Evolutionary conservation across 2,888 invertebrate species (phyloP).

Genomic region (Nineta flava): DNA sequence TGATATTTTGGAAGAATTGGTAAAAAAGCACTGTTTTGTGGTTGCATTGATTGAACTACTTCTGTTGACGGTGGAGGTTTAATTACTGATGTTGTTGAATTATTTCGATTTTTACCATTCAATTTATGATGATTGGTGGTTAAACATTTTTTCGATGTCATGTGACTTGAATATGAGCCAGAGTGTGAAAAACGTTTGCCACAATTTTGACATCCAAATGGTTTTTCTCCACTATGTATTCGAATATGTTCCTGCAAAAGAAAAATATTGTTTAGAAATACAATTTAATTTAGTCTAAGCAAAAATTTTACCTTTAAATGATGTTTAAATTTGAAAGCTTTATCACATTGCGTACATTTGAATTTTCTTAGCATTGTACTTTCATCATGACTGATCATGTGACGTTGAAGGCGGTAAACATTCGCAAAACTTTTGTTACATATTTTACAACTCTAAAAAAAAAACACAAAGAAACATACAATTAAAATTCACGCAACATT

Average conservation of each 20-base stretch:
- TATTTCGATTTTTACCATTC: slow-evolving; percentile 27
- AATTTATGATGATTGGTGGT: slow-evolving; percentile 66
- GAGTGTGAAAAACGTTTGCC: slow-evolving; percentile 98
- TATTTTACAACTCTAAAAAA: slow-evolving; percentile 82
- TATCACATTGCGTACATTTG: slow-evolving; percentile 94
- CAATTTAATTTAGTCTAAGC: background rate
- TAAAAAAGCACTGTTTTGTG: slow-evolving; percentile 46
- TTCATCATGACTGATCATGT: slow-evolving; percentile 98
- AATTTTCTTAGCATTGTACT: slow-evolving; percentile 90
- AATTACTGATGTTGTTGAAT: background rate
- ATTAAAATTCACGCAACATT: slow-evolving; percentile 19
- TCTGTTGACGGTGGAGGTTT: background rate
- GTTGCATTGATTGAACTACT: background rate
- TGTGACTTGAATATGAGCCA: slow-evolving; percentile 98
- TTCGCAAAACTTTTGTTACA: slow-evolving; percentile 96
- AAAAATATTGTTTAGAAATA: slow-evolving; percentile 6
- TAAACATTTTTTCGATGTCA: slow-evolving; percentile 98
- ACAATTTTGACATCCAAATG: slow-evolving; percentile 95
- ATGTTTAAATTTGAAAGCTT: slow-evolving; percentile 98
- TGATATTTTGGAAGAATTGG: slow-evolving; percentile 57
- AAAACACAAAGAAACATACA: slow-evolving; percentile 13
- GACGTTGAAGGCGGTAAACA: slow-evolving; percentile 91
- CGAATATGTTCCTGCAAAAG: slow-evolving; percentile 74
- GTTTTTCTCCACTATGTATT: slow-evolving; percentile 99
- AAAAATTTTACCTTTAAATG: slow-evolving; percentile 60